Conservation (phyloP, 2,888 invertebrate species). For the Amblyjoppa proteus region DNA sequence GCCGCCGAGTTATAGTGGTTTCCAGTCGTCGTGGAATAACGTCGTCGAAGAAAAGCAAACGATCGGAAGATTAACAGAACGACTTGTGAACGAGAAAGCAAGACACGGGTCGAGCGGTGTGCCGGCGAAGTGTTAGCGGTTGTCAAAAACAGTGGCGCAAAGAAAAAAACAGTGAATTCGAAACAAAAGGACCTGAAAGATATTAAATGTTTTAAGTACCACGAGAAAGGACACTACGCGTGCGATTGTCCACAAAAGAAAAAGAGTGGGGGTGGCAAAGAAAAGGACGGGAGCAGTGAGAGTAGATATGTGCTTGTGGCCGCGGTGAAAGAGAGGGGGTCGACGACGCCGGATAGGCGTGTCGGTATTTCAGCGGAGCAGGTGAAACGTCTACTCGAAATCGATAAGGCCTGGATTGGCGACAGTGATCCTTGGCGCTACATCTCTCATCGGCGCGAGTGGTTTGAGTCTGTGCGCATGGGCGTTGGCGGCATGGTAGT, state of each 20-base stretch:
- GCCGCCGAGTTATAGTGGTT: slow-evolving; percentile 51
- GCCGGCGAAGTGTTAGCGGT: slow-evolving; percentile 51
- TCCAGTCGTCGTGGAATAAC: slow-evolving; percentile 61
- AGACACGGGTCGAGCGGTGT: slow-evolving; percentile 44
- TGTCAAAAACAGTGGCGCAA: slow-evolving; percentile 40
- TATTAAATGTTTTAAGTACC: slow-evolving; percentile 59
- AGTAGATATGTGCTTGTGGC: slow-evolving; percentile 61
- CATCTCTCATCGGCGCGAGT: slow-evolving; percentile 64
- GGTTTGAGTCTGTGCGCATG: slow-evolving; percentile 64
- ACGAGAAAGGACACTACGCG: slow-evolving; percentile 61
- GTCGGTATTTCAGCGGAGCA: slow-evolving; percentile 49
- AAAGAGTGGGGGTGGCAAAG: slow-evolving; percentile 34
- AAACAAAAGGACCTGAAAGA: slow-evolving; percentile 57
- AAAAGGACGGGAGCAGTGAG: slow-evolving; percentile 27
- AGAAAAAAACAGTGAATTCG: slow-evolving; percentile 49
- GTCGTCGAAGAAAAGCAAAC: slow-evolving; percentile 53
- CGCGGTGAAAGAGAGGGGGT: slow-evolving; percentile 28
- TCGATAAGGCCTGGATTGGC: slow-evolving; percentile 63
- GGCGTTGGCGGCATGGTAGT: slow-evolving; percentile 59
- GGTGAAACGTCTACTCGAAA: slow-evolving; percentile 46
- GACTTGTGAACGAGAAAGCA: slow-evolving; percentile 64
- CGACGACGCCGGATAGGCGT: slow-evolving; percentile 29
- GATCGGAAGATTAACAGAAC: slow-evolving; percentile 63
- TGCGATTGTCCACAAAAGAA: slow-evolving; percentile 58
- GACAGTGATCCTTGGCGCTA: slow-evolving; percentile 68